Conservation (phyloP, 2,888 invertebrate genomes). For the Falcaria lacertinaria region DNA sequence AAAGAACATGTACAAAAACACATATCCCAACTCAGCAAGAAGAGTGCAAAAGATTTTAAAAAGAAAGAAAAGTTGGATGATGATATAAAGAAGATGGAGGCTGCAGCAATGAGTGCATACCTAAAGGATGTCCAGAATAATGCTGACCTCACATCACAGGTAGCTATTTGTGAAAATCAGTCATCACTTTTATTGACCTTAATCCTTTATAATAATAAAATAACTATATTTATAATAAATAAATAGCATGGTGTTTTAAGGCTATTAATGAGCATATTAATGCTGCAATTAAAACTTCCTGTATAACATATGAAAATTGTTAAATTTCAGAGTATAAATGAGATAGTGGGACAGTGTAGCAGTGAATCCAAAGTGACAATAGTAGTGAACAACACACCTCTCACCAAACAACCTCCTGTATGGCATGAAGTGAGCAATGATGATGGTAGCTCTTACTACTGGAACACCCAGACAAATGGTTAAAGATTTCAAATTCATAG, state of each 20-base stretch:
- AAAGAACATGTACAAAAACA: slow-evolving; percentile 94
- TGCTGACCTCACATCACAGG: slow-evolving; percentile 82
- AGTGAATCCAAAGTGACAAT: slow-evolving; percentile 31
- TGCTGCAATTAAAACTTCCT: not conserved
- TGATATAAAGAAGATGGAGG: slow-evolving; percentile 93
- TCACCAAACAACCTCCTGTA: slow-evolving; percentile 30
- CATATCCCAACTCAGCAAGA: slow-evolving; percentile 90
- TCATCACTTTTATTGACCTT: too few relatives aligned
- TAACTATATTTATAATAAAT: too few relatives aligned
- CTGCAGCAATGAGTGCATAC: slow-evolving; percentile 93
- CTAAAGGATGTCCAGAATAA: slow-evolving; percentile 88
- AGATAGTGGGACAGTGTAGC: slow-evolving; percentile 48
- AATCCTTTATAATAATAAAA: too few relatives aligned
- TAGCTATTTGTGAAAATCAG: slow-evolving; percentile 34
- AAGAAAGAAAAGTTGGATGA: slow-evolving; percentile 87
- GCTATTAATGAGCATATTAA: not conserved
- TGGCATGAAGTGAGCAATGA: slow-evolving; percentile 91
- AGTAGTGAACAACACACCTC: slow-evolving; percentile 24
- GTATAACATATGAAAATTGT: not conserved
- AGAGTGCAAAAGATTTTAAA: slow-evolving; percentile 89
- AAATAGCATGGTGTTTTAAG: too few relatives aligned
- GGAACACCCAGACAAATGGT: slow-evolving; percentile 92
- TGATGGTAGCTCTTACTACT: slow-evolving; percentile 90
- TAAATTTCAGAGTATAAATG: slow-evolving; percentile 51
- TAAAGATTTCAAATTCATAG: too few relatives aligned